Evolutionary conservation across 1,140 invertebrate genomes (phyloP), one percentile per base, ranked within the genome.

Genomic region (Euglossa dilemma): DNA sequence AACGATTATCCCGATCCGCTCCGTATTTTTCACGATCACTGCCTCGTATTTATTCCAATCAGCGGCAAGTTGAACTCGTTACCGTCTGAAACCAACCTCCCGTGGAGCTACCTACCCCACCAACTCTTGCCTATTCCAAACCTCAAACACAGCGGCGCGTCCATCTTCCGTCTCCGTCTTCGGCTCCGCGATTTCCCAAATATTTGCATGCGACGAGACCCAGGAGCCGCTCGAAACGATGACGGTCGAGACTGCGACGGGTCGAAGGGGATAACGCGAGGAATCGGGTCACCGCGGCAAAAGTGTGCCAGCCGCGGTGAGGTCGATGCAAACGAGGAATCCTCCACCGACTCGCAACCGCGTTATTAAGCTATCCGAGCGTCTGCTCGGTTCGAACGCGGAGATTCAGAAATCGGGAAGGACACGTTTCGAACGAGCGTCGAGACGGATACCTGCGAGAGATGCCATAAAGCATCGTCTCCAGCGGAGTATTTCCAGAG

Each of bases 391-490:
- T 50, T 5, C 12, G 66, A 47, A 11, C 12, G 4, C 47, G 16
- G 23, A 23, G 67, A 36, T 36, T 36, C 36, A 36, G 1, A 4
- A 4, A 16, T 36, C 28, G 16, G 36, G 52, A 36, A 20, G 6
- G 8, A 59, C 16, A 12, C 71, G 54, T 23, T 57, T n/a, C 1
- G 6, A 73, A 73, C 4, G 20, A 54, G 14, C 36, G 54, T 25
- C 71, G 45, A 43, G 63, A 57, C 52, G 43, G 47, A 64, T 84
- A 87, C 75, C 75, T 87, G 64, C 36, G 7, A 57, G 56, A 82
- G 79, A 64, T 85, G 84, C 71, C 79, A 79, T 87, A 87, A 88
- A 88, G 73, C 71, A 72, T 80, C 50, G 75, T 36, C 47, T 52
- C 54, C 28, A 64, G 56, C 25, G 47, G 56, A 73, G 25, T 59